Conservation (phyloP, 2,113 vertebrate species). For the Sitta europaea region DNA sequence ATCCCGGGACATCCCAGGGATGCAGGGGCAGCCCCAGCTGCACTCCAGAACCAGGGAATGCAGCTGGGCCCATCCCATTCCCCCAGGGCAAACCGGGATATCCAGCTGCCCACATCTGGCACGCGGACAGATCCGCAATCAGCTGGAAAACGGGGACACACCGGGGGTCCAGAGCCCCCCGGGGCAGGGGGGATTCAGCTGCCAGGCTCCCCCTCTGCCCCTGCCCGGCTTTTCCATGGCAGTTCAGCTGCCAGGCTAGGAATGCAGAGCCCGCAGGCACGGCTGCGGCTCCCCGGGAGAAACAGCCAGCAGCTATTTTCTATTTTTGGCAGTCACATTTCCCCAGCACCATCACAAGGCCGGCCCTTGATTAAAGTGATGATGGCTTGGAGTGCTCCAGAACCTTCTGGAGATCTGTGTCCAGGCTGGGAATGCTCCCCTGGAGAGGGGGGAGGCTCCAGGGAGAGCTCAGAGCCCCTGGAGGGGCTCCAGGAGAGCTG, state of each 20-base stretch:
- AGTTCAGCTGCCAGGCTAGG: background rate
- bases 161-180: fast-evolving
- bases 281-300: background rate
- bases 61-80: background rate
- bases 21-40: background rate
- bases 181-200: fast-evolving
- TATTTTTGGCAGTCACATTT: background rate
- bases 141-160: background rate
- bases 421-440: background rate
- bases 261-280: background rate
- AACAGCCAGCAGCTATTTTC: background rate
- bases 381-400: background rate
- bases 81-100: fast-evolving
- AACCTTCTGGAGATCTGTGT: background rate
- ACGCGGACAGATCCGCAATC: fast-evolving
- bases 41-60: background rate
- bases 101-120: background rate
- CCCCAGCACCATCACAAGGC: background rate
- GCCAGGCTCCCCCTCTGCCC: fast-evolving
- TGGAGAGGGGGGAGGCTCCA: background rate
- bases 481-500: background rate
- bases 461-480: background rate
- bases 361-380: background rate
- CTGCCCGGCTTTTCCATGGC: background rate
- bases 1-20: background rate